phyloP scores from a whole-genome alignment of 37 sponge, comb jelly and placozoan species.

The Ephydatia muelleri region DNA sequence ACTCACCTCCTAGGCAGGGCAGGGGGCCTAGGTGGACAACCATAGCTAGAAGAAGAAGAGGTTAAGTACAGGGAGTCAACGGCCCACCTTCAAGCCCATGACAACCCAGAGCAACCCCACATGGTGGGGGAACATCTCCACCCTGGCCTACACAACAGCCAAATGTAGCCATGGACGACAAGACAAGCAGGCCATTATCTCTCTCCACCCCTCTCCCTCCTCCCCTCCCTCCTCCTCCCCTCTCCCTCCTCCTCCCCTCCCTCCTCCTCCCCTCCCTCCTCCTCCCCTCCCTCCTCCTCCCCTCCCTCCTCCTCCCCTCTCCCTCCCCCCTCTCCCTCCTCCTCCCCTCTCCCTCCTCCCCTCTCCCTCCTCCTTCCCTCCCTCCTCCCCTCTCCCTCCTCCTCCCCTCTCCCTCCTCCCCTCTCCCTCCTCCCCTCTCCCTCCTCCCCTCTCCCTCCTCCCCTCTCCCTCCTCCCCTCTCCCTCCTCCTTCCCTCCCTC shows the following conservation, averaged over 20 bases:
- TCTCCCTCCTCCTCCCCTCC: background rate
- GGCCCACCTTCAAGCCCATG: no score
- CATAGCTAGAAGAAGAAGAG: no score
- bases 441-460: background rate
- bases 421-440: background rate
- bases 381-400: background rate
- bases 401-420: background rate
- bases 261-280: background rate
- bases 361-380: background rate
- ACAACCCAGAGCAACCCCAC: no score
- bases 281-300: background rate
- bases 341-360: background rate
- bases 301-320: background rate
- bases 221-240: background rate
- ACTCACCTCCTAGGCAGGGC: no score
- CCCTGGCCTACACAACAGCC: no score
- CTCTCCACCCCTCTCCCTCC: background rate
- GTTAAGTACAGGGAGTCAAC: no score
- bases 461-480: no score
- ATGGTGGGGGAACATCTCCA: no score
- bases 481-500: background rate
- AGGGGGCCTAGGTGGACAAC: no score
- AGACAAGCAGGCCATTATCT: no score
- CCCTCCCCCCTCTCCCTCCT: background rate
- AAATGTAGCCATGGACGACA: no score